These are phyloP conservation scores for Drosophila lowei DNA, from an alignment of 1,140 invertebrate genomes.

Conservation along the genomic window DNA sequence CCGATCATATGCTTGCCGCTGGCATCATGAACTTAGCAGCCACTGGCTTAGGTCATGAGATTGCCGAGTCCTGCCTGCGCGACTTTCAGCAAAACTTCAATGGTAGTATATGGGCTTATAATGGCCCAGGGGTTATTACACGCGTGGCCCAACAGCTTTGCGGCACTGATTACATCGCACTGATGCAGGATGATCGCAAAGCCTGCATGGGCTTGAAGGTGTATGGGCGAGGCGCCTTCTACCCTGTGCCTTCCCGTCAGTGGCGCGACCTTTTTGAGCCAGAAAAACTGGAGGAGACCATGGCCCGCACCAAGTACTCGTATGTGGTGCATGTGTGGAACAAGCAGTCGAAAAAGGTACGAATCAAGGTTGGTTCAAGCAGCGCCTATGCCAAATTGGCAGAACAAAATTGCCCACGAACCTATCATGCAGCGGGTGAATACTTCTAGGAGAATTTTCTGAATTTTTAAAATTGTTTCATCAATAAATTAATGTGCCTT, in stretches of 20 bases:
- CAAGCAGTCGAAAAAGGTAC: conserved; percentile 84
- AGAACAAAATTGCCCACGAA: conserved; percentile 85
- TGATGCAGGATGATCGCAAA: conserved; percentile 84
- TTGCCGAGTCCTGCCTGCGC: conserved; percentile 85
- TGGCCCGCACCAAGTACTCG: conserved; percentile 84
- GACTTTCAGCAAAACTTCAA: conserved; percentile 86
- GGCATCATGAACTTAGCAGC: conserved; percentile 87
- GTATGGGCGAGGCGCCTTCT: conserved; percentile 86
- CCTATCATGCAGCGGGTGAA: conserved; percentile 84
- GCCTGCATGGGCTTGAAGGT: conserved; percentile 88
- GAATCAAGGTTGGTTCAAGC: conserved; percentile 84
- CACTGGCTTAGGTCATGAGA: conserved; percentile 84
- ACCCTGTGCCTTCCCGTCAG: conserved; percentile 86
- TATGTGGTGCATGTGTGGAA: conserved; percentile 89
- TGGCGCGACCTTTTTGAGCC: conserved; percentile 87
- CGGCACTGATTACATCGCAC: conserved; percentile 83
- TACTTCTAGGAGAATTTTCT: conserved; percentile 74
- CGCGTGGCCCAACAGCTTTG: conserved; percentile 86
- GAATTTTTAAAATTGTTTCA: too few relatives aligned
- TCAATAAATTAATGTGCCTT: too few relatives aligned
- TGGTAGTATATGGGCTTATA: conserved; percentile 87
- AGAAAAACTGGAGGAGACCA: conserved; percentile 83
- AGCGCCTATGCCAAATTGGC: conserved; percentile 86
- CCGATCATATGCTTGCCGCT: conserved; percentile 85
- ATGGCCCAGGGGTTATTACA: conserved; percentile 90